Conservation (phyloP, 2,888 invertebrate species). For the Coleophora flavipennella region DNA sequence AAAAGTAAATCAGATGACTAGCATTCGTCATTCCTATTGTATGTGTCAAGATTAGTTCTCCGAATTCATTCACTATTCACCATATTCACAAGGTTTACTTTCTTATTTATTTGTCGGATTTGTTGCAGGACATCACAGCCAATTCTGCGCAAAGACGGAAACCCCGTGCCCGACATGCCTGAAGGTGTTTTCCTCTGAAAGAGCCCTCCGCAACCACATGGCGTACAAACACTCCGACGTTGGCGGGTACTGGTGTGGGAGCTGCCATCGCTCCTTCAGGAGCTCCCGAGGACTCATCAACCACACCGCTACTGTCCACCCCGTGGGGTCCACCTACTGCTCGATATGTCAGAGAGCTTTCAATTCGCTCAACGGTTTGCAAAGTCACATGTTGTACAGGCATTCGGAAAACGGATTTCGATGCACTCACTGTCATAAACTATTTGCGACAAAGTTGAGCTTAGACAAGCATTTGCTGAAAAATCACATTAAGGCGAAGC, state of each 20-base stretch:
- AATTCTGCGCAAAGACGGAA: slow-evolving; percentile 27
- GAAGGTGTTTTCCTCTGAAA: slow-evolving; percentile 32
- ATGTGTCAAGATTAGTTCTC: no score
- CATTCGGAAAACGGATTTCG: slow-evolving; percentile 27
- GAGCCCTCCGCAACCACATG: slow-evolving; percentile 39
- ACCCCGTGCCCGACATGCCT: slow-evolving; percentile 34
- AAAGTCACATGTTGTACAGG: slow-evolving; percentile 37
- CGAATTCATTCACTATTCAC: no score
- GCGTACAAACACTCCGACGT: slow-evolving; percentile 43
- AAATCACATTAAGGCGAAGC: slow-evolving; percentile 18
- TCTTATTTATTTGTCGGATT: no score
- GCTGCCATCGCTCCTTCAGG: slow-evolving; percentile 38
- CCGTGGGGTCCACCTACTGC: slow-evolving; percentile 30
- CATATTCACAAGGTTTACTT: no score
- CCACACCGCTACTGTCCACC: slow-evolving; percentile 36
- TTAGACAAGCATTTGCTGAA: slow-evolving; percentile 30
- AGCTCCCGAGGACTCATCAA: slow-evolving; percentile 32
- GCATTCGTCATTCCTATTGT: no score
- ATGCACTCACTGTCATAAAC: slow-evolving; percentile 34
- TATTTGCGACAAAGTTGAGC: slow-evolving; percentile 25
- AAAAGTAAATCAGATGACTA: no score
- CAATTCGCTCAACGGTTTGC: slow-evolving; percentile 29
- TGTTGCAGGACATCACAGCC: slow-evolving; percentile 20
- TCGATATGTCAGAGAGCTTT: slow-evolving; percentile 29
- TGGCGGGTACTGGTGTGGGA: slow-evolving; percentile 28